Percentiles rank a stretch among this genome's conserved stretches.
These are phyloP conservation scores for Pachyuromys duprasi DNA, from an alignment of 2,797 vertebrate species.

Conservation along the genomic window DNA sequence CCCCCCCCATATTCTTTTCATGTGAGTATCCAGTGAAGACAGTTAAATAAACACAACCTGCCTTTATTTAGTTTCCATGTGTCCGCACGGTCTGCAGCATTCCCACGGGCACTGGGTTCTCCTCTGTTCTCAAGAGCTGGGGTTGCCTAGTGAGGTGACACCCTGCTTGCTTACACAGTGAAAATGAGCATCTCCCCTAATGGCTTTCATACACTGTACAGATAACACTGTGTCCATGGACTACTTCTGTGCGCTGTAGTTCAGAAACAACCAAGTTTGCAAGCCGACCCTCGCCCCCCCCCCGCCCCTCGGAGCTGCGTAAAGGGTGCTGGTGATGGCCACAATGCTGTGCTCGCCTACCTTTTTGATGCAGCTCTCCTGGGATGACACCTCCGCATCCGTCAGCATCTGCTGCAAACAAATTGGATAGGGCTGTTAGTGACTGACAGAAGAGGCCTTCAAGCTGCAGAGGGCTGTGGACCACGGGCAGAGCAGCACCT, in stretches of 20 bases:
- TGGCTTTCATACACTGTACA: neutral
- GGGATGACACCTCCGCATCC: slow-evolving; percentile 92
- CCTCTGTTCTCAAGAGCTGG: neutral
- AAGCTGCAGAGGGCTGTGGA: rapidly evolving
- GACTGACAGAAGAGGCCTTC: rapidly evolving
- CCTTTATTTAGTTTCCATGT: neutral
- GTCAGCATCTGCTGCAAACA: slow-evolving; percentile 92
- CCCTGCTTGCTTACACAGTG: neutral
- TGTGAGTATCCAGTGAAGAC: neutral
- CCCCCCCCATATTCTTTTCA: neutral
- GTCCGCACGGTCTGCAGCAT: rapidly evolving
- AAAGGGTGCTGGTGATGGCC: rapidly evolving
- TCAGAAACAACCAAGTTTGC: rapidly evolving
- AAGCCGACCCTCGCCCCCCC: too few relatives aligned
- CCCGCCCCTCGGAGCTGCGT: too few relatives aligned
- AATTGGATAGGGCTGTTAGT: slow-evolving; percentile 49
- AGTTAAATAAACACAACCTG: slow-evolving; percentile 24
- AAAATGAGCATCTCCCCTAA: rapidly evolving
- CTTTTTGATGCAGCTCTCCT: slow-evolving; percentile 95
- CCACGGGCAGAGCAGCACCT: rapidly evolving
- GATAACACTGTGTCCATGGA: rapidly evolving
- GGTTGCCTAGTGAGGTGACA: rapidly evolving
- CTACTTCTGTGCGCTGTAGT: rapidly evolving
- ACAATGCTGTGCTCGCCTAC: slow-evolving; percentile 86
- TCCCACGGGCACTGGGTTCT: neutral